Evolutionary conservation across 2,797 vertebrate species (phyloP).

Genomic region (Pampus argenteus): DNA sequence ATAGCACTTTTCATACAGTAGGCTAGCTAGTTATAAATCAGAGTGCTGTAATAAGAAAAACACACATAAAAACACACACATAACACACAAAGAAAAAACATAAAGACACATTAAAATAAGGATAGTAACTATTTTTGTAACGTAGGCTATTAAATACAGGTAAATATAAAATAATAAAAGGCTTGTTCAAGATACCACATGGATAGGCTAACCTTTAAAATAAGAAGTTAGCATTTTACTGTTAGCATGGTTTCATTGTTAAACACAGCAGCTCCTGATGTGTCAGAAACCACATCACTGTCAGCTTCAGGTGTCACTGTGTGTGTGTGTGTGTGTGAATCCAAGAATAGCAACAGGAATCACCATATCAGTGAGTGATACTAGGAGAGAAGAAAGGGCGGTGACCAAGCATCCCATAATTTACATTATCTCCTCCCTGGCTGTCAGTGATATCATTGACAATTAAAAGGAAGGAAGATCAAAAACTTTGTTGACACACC

Average conservation of each 20-base stretch:
- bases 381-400: constrained; percentile 12
- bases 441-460: constrained; percentile 23
- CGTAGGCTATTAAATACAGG: not conserved
- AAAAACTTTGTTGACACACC: not conserved
- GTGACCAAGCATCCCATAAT: constrained; percentile 46
- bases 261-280: constrained; percentile 1
- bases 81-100: no score
- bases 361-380: constrained; percentile 38
- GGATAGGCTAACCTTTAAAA: not conserved
- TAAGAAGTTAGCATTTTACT: not conserved
- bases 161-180: not conserved
- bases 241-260: not conserved
- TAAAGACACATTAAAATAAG: no score
- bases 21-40: no score
- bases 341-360: constrained; percentile 36
- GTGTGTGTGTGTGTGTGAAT: constrained; percentile 15
- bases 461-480: not conserved
- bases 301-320: constrained; percentile 57
- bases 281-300: constrained; percentile 50
- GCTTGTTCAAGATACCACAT: not conserved
- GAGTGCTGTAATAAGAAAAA: no score
- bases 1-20: no score
- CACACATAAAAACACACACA: no score
- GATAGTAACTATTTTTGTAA: not conserved
- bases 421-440: constrained; percentile 32